Conservation (phyloP, 2,113 vertebrate genomes). For the Taxidea taxus region DNA sequence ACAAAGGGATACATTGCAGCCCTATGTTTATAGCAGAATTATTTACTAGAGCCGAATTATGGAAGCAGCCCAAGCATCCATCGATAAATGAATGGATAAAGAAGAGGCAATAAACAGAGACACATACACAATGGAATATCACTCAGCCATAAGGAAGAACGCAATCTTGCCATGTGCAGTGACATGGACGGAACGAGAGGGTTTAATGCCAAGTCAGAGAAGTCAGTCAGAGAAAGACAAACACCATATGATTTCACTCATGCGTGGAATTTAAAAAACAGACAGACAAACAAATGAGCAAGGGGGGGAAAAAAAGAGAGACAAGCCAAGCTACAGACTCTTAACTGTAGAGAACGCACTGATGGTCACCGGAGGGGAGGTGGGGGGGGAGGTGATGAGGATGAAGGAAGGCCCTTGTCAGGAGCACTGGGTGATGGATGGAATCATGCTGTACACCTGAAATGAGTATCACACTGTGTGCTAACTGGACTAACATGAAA, state of each 20-base stretch:
- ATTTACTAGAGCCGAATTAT: neutral
- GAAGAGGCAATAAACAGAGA: neutral
- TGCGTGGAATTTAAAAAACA: neutral
- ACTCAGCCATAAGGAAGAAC: neutral
- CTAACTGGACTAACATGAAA: neutral
- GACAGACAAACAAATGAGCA: neutral
- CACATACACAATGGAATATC: neutral
- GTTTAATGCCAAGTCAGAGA: neutral
- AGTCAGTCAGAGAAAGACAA: neutral
- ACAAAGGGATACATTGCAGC: neutral
- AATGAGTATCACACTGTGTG: neutral
- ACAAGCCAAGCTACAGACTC: neutral
- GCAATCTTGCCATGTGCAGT: neutral
- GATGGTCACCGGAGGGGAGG: neutral
- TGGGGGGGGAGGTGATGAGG: neutral
- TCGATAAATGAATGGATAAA: neutral
- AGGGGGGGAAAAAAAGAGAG: neutral
- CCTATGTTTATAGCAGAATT: neutral
- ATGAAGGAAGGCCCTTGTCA: neutral
- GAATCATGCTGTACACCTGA: neutral
- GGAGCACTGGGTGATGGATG: accelerated
- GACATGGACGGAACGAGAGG: neutral
- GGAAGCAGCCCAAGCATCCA: neutral
- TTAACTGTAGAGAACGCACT: neutral
- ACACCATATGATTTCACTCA: neutral